Evolutionary conservation across 2,113 vertebrate species (phyloP).

Genomic region (Saguinus imperator): DNA sequence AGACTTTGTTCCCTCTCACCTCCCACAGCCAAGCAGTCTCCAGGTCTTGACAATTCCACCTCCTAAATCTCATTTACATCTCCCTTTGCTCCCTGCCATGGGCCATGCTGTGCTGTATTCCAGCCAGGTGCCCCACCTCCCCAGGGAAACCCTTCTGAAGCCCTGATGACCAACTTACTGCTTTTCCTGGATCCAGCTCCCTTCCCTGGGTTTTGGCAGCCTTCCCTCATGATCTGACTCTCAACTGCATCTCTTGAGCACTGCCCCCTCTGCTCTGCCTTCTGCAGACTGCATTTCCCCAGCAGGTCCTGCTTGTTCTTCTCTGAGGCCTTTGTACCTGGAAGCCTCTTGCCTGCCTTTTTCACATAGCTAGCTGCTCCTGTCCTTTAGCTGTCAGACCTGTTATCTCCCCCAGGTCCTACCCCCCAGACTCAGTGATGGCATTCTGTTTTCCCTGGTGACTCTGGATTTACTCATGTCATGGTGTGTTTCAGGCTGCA

Average conservation of each 20-base stretch:
- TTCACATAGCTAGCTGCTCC: neutral
- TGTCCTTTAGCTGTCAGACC: neutral
- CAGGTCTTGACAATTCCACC: too few species aligned
- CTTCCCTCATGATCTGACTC: too few species aligned
- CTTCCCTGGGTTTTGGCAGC: neutral
- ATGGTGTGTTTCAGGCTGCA: neutral
- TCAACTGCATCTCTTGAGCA: neutral
- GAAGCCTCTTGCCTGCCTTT: neutral
- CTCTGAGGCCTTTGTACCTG: neutral
- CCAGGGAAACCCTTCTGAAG: too few species aligned
- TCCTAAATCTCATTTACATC: too few species aligned
- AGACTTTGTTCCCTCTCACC: too few species aligned
- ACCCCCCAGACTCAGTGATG: neutral
- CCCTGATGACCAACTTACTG: too few species aligned
- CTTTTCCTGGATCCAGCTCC: neutral
- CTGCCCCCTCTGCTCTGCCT: neutral
- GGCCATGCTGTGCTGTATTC: too few species aligned
- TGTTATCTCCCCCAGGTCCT: neutral
- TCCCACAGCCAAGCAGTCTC: too few species aligned
- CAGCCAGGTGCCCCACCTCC: too few species aligned
- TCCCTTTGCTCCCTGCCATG: too few species aligned
- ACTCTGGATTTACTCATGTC: neutral
- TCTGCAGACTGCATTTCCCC: neutral
- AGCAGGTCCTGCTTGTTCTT: neutral
- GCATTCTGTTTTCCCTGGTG: neutral